Conservation (phyloP, 2,888 invertebrate genomes). For the Drosophila suboccidentalis region DNA sequence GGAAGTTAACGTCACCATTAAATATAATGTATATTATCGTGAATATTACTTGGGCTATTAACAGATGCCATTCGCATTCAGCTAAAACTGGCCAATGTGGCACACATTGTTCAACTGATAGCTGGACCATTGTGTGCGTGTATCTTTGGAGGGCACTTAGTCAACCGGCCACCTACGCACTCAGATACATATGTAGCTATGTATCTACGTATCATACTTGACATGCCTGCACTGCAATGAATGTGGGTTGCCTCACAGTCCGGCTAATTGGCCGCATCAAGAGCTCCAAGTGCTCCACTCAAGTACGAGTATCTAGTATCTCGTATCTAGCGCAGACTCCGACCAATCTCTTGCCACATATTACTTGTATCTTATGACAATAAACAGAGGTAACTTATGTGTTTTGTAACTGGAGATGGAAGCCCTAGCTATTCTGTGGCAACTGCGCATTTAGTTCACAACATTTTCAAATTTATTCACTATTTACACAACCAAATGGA, state of each 20-base stretch:
- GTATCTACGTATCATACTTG: slow-evolving; percentile 24
- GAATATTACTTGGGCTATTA: slow-evolving; percentile 50
- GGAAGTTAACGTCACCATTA: slow-evolving; percentile 71
- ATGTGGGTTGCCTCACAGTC: slow-evolving; percentile 50
- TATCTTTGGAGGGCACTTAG: slow-evolving; percentile 30
- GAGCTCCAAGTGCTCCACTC: slow-evolving; percentile 43
- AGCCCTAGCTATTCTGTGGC: slow-evolving; percentile 60
- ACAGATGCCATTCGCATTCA: slow-evolving; percentile 23
- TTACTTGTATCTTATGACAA: slow-evolving; percentile 47
- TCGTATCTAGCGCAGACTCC: slow-evolving; percentile 24
- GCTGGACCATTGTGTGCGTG: slow-evolving; percentile 12
- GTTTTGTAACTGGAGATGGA: slow-evolving; percentile 59
- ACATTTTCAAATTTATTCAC: slow-evolving; percentile 30
- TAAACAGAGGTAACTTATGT: slow-evolving; percentile 26
- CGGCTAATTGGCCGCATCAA: slow-evolving; percentile 50
- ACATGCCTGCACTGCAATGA: slow-evolving; percentile 24
- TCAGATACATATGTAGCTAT: background rate
- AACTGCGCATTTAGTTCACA: slow-evolving; percentile 40
- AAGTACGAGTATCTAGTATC: slow-evolving; percentile 1
- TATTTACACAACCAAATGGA: slow-evolving; percentile 28
- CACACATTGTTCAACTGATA: slow-evolving; percentile 19
- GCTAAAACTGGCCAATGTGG: slow-evolving; percentile 15
- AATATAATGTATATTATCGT: slow-evolving; percentile 36
- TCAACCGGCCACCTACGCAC: slow-evolving; percentile 29
- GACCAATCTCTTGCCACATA: slow-evolving; percentile 44